Evolutionary conservation across 2,113 vertebrate genomes (phyloP).

Genomic region (Turdus rufiventris): DNA sequence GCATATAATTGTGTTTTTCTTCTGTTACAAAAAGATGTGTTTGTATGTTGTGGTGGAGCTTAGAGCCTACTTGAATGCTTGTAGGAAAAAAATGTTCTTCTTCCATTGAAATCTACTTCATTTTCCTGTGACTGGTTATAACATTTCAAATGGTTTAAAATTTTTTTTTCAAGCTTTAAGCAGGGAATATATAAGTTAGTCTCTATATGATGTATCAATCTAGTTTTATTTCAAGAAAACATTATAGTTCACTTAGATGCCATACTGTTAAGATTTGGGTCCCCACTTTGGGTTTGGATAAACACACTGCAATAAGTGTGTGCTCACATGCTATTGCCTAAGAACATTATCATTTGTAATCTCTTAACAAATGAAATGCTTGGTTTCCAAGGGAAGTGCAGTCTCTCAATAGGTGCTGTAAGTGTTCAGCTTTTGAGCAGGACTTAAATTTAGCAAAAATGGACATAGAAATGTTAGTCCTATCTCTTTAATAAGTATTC

Average conservation of each 20-base stretch:
- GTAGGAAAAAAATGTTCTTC: neutral
- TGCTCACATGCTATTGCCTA: neutral
- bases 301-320: neutral
- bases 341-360: neutral
- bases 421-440: neutral
- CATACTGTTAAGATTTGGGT: neutral
- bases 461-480: neutral
- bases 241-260: neutral
- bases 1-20: neutral
- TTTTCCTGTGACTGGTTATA: neutral
- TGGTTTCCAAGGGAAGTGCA: neutral
- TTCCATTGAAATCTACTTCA: neutral
- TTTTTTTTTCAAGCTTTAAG: neutral
- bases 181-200: neutral
- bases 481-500: neutral
- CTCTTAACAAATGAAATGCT: neutral
- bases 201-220: neutral
- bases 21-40: neutral
- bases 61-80: neutral
- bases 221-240: neutral
- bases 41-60: neutral
- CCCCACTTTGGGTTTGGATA: neutral
- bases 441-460: neutral
- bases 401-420: neutral
- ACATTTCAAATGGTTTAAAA: neutral